Evolutionary conservation across 1,140 invertebrate species (phyloP).

Genomic region (Dufourea novaeangliae): DNA sequence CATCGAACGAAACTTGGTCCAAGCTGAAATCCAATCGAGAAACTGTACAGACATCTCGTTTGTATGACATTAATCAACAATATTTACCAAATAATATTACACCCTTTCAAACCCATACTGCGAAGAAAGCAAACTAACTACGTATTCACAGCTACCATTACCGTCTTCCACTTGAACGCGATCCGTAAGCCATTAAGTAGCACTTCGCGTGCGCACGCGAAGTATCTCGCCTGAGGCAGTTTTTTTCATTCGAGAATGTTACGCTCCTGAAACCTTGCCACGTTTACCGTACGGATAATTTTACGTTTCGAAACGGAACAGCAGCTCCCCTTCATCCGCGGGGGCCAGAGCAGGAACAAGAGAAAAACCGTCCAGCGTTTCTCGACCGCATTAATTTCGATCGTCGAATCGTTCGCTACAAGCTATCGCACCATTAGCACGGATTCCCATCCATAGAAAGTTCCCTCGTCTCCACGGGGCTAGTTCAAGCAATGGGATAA

Average conservation of each 20-base stretch:
- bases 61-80: no score
- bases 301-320: constrained; percentile 14
- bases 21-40: background rate
- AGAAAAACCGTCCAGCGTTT: background rate
- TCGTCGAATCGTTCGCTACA: constrained; percentile 24
- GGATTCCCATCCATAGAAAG: constrained; percentile 26
- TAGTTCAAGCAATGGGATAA: constrained; percentile 43
- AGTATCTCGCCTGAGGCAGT: background rate
- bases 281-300: background rate
- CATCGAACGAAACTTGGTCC: no score
- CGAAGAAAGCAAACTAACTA: background rate
- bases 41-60: no score
- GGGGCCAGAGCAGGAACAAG: background rate
- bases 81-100: no score
- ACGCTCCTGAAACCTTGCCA: background rate
- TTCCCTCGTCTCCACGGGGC: constrained; percentile 26
- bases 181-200: constrained; percentile 5
- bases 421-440: constrained; percentile 44
- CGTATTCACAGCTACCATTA: background rate
- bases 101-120: background rate
- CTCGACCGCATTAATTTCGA: constrained; percentile 23
- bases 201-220: background rate
- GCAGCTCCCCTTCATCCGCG: background rate
- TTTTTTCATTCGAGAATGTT: background rate
- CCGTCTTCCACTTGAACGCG: background rate